Conservation (phyloP, 2,797 vertebrate genomes). For the Coregonus sp. region DNA sequence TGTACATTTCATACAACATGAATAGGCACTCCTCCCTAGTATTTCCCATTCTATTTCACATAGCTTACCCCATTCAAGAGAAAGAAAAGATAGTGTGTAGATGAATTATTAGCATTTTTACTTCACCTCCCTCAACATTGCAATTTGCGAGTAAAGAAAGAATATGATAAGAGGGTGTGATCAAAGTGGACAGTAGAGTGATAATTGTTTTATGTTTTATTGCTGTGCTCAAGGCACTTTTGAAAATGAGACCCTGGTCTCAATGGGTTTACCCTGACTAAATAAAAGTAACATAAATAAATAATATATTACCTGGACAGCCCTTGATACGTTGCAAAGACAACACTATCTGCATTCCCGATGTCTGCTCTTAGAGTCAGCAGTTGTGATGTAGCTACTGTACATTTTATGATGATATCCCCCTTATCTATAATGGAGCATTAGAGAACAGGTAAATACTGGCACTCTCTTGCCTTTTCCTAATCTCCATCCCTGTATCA, state of each 20-base stretch:
- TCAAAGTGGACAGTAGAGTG: neutral
- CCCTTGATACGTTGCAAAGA: neutral
- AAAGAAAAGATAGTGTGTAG: neutral
- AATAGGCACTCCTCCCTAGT: neutral
- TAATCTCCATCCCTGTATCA: neutral
- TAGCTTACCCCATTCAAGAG: neutral
- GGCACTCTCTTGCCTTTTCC: neutral
- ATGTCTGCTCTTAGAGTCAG: no score
- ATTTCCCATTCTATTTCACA: neutral
- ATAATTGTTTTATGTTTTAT: no score
- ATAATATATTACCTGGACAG: neutral
- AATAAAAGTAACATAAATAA: no score
- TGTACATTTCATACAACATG: neutral
- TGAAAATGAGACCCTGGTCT: no score
- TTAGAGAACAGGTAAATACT: neutral
- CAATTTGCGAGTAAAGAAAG: neutral
- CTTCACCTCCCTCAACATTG: no score
- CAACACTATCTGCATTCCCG: neutral
- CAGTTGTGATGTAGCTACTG: neutral
- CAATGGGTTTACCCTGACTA: no score
- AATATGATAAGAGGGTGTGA: neutral
- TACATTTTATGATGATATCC: constrained; percentile 4
- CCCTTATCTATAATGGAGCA: neutral
- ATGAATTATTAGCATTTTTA: neutral
- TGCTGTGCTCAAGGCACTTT: no score